Percentiles rank a stretch among this genome's conserved stretches.
phyloP scores from a whole-genome alignment of 2,888 invertebrate species.

The Drosophila sordidula region DNA sequence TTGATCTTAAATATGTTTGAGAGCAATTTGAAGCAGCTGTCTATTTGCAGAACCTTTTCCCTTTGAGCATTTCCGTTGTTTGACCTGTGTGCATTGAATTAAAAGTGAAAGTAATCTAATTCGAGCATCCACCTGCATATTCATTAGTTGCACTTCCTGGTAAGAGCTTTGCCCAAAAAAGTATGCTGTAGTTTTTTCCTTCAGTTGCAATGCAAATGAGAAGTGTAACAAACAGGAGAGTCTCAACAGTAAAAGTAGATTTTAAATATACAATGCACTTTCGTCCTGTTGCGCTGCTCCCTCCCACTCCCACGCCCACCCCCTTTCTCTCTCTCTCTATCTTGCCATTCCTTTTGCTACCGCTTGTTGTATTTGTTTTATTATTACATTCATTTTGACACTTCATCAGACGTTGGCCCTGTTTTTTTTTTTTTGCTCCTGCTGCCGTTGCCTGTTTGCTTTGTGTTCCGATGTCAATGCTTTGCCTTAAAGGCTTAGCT shows the following conservation, averaged over 20 bases:
- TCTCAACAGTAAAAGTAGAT: constrained; percentile 53
- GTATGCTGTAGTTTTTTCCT: constrained; percentile 24
- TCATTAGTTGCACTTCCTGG: constrained; percentile 45
- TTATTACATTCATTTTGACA: constrained; percentile 81
- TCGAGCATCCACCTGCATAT: constrained; percentile 39
- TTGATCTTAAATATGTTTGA: too few species aligned
- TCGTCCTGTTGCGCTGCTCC: constrained; percentile 30
- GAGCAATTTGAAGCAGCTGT: too few species aligned
- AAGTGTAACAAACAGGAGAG: constrained; percentile 50
- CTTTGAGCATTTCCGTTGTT: not conserved
- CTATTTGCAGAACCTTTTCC: too few species aligned
- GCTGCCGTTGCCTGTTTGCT: constrained; percentile 49
- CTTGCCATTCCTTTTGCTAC: constrained; percentile 1
- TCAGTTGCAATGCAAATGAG: constrained; percentile 36
- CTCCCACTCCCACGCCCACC: not conserved
- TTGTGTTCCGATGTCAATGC: constrained; percentile 80
- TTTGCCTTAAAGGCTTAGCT: constrained; percentile 79
- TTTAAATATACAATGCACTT: constrained; percentile 55
- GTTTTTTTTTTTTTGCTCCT: constrained; percentile 42
- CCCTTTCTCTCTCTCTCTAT: constrained; percentile 1
- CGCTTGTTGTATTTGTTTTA: constrained; percentile 66
- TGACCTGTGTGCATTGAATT: constrained; percentile 10
- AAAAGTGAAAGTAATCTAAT: constrained; percentile 20
- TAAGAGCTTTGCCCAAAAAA: constrained; percentile 20
- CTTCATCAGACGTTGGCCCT: constrained; percentile 81